Percentiles rank a stretch among this genome's conserved stretches.
Conservation (phyloP, 2,113 vertebrate species). For the Malurus elegans region DNA sequence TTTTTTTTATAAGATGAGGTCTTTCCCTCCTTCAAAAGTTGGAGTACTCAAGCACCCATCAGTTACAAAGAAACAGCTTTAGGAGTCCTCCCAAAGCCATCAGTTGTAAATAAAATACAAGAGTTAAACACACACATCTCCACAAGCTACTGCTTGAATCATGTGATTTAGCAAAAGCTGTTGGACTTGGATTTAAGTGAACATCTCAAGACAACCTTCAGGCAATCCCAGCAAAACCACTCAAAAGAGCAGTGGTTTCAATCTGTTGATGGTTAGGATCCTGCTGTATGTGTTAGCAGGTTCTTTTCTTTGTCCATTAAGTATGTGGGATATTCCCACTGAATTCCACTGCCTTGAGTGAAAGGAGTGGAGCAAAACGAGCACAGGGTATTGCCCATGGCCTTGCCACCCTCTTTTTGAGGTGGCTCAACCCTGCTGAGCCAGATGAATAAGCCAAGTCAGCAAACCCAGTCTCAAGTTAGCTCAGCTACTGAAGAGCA, state of each 20-base stretch:
- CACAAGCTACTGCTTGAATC: background rate
- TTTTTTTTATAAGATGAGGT: background rate
- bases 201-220: background rate
- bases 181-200: background rate
- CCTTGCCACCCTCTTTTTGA: background rate
- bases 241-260: background rate
- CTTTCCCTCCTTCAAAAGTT: background rate
- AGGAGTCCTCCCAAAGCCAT: background rate
- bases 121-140: background rate
- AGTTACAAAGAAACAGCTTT: background rate
- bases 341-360: background rate
- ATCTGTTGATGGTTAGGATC: background rate
- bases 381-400: no score
- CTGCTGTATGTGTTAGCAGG: background rate
- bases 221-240: background rate
- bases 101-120: background rate
- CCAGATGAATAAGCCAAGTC: background rate
- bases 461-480: background rate
- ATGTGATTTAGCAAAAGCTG: background rate
- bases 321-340: background rate
- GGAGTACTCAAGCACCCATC: background rate
- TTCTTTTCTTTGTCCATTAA: background rate
- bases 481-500: background rate
- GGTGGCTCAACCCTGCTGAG: background rate
- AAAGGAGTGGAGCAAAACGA: background rate